A percentile compares a stretch with the other conserved stretches of the same genome.
Conservation (phyloP, 2,888 invertebrate genomes). For the Thysanoteuthis rhombus region DNA sequence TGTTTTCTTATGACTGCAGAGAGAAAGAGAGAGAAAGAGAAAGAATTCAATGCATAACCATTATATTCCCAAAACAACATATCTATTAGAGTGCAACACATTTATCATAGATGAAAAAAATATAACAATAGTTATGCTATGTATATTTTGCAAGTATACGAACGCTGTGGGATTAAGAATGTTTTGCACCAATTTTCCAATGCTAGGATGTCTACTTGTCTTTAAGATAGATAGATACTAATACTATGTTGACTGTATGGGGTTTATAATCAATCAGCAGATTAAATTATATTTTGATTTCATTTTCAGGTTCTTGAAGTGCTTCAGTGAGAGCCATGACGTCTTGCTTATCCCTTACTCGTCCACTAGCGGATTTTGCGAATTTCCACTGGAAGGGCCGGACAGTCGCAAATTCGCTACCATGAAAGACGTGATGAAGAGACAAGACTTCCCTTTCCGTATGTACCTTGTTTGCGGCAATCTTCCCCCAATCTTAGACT, state of each 20-base stretch:
- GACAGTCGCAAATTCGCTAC: constrained; percentile 34
- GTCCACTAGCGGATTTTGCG: constrained; percentile 38
- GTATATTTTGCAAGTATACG: too few relatives aligned
- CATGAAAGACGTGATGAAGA: constrained; percentile 36
- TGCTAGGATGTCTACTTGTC: too few relatives aligned
- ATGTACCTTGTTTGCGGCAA: constrained; percentile 47
- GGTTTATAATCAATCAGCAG: not conserved
- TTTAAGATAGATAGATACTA: too few relatives aligned
- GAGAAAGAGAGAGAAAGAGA: too few relatives aligned
- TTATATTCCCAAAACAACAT: too few relatives aligned
- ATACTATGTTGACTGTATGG: not conserved
- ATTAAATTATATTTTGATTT: not conserved
- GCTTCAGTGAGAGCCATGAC: constrained; percentile 29
- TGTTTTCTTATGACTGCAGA: too few relatives aligned
- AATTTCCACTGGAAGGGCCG: constrained; percentile 30
- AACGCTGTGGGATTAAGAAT: too few relatives aligned
- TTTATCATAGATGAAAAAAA: too few relatives aligned
- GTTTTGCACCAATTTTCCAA: too few relatives aligned
- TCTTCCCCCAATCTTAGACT: constrained; percentile 41
- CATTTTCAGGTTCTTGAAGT: constrained; percentile 20
- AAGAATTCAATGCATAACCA: too few relatives aligned
- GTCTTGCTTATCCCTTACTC: constrained; percentile 27
- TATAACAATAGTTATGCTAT: too few relatives aligned
- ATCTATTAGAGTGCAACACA: too few relatives aligned
- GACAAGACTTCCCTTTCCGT: constrained; percentile 40